Evolutionary conservation across 2,113 vertebrate species (phyloP).

Genomic region (Bubo bubo): DNA sequence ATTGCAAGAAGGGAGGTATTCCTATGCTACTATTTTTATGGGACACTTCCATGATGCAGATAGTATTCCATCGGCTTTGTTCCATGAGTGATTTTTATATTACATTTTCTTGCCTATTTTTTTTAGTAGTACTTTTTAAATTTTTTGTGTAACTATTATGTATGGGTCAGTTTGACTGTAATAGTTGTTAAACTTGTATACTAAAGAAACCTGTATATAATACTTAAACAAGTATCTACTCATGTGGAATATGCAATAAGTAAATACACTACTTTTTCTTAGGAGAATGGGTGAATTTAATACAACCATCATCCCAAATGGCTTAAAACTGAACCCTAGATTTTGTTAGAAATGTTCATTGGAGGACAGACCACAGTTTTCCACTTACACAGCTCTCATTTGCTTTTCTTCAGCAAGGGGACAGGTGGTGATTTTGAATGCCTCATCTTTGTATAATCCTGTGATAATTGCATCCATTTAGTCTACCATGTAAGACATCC

Average conservation of each 20-base stretch:
- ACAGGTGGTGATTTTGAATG: constrained; percentile 51
- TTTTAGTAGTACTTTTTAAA: not conserved
- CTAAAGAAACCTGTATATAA: not conserved
- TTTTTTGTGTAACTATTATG: not conserved
- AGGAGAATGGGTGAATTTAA: not conserved
- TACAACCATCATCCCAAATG: not conserved
- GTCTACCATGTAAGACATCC: not conserved
- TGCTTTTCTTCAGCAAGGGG: constrained; percentile 12
- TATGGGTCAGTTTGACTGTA: not conserved
- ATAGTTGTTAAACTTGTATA: not conserved
- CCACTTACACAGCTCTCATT: not conserved
- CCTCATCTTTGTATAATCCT: constrained; percentile 56
- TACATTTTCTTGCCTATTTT: not conserved
- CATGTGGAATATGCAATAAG: not conserved
- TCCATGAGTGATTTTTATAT: not conserved
- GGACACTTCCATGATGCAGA: not conserved
- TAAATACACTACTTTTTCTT: not conserved
- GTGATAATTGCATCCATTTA: constrained; percentile 55
- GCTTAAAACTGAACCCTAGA: not conserved
- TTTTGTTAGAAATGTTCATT: not conserved
- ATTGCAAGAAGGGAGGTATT: not conserved
- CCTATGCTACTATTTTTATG: not conserved
- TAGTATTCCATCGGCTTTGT: not conserved
- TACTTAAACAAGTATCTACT: not conserved
- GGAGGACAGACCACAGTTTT: constrained; percentile 8